Evolutionary conservation across 2,888 invertebrate genomes (phyloP), one percentile per base, ranked within the genome.

Genomic region (Eudasyphora cyanicolor): DNA sequence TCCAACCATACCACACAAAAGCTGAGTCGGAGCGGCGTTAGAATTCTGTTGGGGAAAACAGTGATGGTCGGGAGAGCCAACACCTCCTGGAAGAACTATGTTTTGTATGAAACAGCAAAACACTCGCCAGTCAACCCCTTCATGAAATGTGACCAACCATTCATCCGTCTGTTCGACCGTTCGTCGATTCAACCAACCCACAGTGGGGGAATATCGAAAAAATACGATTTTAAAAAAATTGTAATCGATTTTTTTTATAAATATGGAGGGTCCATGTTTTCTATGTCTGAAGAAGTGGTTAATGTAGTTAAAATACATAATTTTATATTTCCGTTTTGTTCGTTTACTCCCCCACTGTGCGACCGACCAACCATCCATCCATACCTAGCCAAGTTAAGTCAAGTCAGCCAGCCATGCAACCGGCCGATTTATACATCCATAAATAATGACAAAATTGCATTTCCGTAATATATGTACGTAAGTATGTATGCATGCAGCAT

Each of bases 371-470:
- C 79, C 79, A 88, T 89, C 74, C 69, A 79, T 77, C 77, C 76
- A 62, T 71, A n/a, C n/a, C n/a, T n/a, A n/a, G n/a, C n/a, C n/a
- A n/a, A n/a, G n/a, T n/a, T n/a, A n/a, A n/a, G n/a, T n/a, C n/a
- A n/a, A n/a, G n/a, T n/a, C n/a, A n/a, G n/a, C n/a, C 73, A 77
- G 84, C 85, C 86, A 76, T 87, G 87, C 80, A 70, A 67, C 67
- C 42, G 42, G 75, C 70, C 77, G 74, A 80, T 80, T 82, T 80
- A 87, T 87, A 88, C 88, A 88, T 88, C 90, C 89, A 90, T 90
- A 90, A 90, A 90, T 90, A 90, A 90, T 89, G 90, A 89, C 89
- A 89, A 89, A 90, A 90, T 89, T 89, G 89, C 89, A 89, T 89
- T 90, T 90, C 90, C 90, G 90, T 88, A 89, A 76, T 90, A 88